Conservation (phyloP, 1,140 invertebrate species). For the Helicorthomorpha holstii region DNA sequence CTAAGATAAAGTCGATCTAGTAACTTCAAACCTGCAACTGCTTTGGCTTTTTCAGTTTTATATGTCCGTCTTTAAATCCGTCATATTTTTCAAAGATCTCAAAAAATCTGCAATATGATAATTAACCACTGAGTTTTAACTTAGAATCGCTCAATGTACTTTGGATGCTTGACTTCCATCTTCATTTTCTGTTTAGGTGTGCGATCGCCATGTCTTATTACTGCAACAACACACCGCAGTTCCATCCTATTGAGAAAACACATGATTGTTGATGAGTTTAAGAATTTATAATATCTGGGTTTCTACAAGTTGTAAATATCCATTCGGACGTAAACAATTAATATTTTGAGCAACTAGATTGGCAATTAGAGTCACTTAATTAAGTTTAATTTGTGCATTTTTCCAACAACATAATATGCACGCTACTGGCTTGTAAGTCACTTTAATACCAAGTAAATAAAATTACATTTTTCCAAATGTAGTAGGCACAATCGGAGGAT, state of each 20-base stretch:
- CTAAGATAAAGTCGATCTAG: constrained; percentile 9
- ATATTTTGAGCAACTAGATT: too few relatives aligned
- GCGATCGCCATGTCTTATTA: constrained; percentile 94
- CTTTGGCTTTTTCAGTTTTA: constrained; percentile 94
- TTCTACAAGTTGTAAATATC: too few relatives aligned
- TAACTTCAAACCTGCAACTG: constrained; percentile 59
- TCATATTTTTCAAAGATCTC: constrained; percentile 97
- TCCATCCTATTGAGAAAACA: too few relatives aligned
- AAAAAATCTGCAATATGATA: constrained; percentile 59
- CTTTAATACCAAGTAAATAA: too few relatives aligned
- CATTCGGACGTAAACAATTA: too few relatives aligned
- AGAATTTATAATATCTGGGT: too few relatives aligned
- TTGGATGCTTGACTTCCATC: constrained; percentile 96
- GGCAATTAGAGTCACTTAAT: too few relatives aligned
- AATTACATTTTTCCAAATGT: constrained; percentile 98
- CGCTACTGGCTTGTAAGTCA: too few relatives aligned
- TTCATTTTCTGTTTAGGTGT: constrained; percentile 99
- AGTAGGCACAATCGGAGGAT: constrained; percentile 96
- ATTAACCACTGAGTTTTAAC: neutral
- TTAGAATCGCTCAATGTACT: constrained; percentile 33
- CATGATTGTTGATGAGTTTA: too few relatives aligned
- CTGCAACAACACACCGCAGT: constrained; percentile 89
- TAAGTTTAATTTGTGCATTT: too few relatives aligned
- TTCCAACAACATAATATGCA: too few relatives aligned
- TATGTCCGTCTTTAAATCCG: constrained; percentile 83